Evolutionary conservation across 2,888 invertebrate species (phyloP).

Genomic region (Pollenia amentaria): DNA sequence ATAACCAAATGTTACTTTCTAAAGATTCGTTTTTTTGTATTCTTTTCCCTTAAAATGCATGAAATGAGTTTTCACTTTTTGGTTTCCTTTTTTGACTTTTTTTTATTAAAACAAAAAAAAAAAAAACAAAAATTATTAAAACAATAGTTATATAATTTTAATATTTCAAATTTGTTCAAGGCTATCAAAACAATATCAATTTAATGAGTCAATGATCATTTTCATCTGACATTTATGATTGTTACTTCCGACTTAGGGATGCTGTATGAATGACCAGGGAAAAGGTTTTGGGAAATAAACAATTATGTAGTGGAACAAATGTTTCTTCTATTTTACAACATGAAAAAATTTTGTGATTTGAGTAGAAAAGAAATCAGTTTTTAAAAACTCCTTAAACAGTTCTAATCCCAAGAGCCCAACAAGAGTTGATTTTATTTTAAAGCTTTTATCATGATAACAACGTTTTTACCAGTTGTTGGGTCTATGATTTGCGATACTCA

Average conservation of each 20-base stretch:
- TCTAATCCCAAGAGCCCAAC: too few relatives aligned
- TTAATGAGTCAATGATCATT: constrained; percentile 67
- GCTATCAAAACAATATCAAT: constrained; percentile 67
- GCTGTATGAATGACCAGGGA: neutral
- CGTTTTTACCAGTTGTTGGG: too few relatives aligned
- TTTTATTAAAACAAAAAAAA: neutral
- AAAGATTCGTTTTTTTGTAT: constrained; percentile 13
- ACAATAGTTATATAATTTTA: constrained; percentile 46
- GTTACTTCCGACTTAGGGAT: constrained; percentile 64
- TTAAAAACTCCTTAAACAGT: too few relatives aligned
- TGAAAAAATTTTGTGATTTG: neutral
- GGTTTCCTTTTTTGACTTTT: constrained; percentile 3
- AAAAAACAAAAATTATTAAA: neutral
- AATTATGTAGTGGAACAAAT: neutral
- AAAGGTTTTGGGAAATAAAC: too few relatives aligned
- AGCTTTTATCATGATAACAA: too few relatives aligned
- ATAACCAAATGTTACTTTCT: constrained; percentile 69
- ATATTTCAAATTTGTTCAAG: constrained; percentile 68
- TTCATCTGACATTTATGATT: constrained; percentile 68
- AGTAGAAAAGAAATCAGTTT: neutral
- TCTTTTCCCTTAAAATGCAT: constrained; percentile 57
- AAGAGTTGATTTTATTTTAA: too few relatives aligned
- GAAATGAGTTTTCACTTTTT: constrained; percentile 73
- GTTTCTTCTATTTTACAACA: neutral
- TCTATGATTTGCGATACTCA: constrained; percentile 16